phyloP scores from a whole-genome alignment of 2,797 vertebrate species.

The Sebastes matsubarae region DNA sequence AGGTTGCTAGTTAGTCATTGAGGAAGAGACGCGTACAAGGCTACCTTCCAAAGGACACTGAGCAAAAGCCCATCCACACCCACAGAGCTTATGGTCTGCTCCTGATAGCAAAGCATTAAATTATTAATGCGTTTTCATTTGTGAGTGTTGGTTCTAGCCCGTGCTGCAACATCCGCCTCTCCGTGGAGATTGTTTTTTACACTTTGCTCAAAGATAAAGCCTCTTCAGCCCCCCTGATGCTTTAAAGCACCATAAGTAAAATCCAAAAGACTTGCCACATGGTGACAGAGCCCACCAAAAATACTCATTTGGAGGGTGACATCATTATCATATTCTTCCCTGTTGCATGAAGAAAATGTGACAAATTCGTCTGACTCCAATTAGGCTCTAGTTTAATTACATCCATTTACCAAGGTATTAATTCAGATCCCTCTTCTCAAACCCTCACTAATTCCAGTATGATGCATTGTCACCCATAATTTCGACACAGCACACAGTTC shows the following conservation, averaged over 20 bases:
- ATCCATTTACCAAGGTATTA: constrained; percentile 75
- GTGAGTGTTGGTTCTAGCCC: constrained; percentile 29
- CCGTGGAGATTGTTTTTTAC: constrained; percentile 28
- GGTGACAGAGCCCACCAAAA: constrained; percentile 48
- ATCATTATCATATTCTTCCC: constrained; percentile 58
- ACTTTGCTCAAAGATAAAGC: constrained; percentile 43
- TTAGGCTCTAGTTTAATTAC: constrained; percentile 76
- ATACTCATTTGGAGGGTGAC: constrained; percentile 59
- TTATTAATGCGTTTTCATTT: constrained; percentile 55
- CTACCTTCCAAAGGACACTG: constrained; percentile 23
- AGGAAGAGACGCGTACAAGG: constrained; percentile 1
- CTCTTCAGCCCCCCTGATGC: constrained; percentile 6
- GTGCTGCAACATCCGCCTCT: constrained; percentile 31
- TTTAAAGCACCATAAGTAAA: constrained; percentile 36
- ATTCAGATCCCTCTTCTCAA: constrained; percentile 66
- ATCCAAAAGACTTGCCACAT: constrained; percentile 43
- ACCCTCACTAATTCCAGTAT: constrained; percentile 60
- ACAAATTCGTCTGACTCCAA: constrained; percentile 70
- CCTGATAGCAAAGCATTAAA: constrained; percentile 35
- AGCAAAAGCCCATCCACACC: constrained; percentile 7
- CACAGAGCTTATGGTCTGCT: constrained; percentile 14
- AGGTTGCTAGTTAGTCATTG: constrained; percentile 52
- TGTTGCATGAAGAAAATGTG: constrained; percentile 51
- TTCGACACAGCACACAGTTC: constrained; percentile 16
- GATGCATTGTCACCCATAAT: constrained; percentile 57